Percentiles rank a stretch among this genome's conserved stretches.
phyloP scores from a whole-genome alignment of 2,797 vertebrate species.

The Sarcophilus harrisii region DNA sequence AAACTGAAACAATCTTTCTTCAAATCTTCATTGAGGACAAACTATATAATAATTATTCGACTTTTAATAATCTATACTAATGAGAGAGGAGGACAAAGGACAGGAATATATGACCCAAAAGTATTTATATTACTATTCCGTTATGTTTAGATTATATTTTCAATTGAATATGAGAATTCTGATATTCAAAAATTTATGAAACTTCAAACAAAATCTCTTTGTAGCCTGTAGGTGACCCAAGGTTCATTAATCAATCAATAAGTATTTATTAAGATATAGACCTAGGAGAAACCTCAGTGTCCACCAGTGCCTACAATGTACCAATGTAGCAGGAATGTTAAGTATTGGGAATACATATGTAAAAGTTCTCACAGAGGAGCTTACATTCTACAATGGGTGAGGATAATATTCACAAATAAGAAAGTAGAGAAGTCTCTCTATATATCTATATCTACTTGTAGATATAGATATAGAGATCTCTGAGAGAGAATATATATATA shows the following conservation, averaged over 20 bases:
- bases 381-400: too few relatives aligned
- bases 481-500: too few relatives aligned
- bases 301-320: neutral
- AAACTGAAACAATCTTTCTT: neutral
- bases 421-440: too few relatives aligned
- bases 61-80: neutral
- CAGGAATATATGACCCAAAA: conserved; percentile 9
- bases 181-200: conserved; percentile 44
- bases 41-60: neutral
- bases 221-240: neutral
- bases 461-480: too few relatives aligned
- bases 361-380: too few relatives aligned
- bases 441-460: too few relatives aligned
- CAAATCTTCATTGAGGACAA: neutral
- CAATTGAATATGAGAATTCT: conserved; percentile 41
- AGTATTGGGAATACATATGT: too few relatives aligned
- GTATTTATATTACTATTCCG: neutral
- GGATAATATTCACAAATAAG: too few relatives aligned
- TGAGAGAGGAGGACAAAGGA: neutral
- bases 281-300: neutral
- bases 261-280: neutral
- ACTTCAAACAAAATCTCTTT: conserved; percentile 21
- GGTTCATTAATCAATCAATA: too few relatives aligned
- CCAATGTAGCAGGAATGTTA: too few relatives aligned
- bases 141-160: conserved; percentile 15